Evolutionary conservation across 2,888 invertebrate genomes (phyloP), one percentile per base, ranked within the genome.

Genomic region (Agrotis exclamationis): DNA sequence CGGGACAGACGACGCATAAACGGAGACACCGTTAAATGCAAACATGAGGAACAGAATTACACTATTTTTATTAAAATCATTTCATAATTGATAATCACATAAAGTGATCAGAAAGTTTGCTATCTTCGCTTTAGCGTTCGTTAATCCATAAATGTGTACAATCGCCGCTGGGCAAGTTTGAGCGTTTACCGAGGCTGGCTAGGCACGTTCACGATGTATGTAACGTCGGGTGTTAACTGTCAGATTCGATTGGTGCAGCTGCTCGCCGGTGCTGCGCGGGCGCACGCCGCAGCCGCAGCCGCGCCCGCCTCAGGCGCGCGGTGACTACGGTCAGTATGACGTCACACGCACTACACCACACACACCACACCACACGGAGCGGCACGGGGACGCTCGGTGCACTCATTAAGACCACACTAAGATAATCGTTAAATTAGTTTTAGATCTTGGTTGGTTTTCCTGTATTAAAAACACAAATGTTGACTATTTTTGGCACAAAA

Each of bases 261-360:
- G 97, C 92, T 98, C 98, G 90, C 98, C 98, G 85, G 97, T 97
- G 92, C 96, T 97, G 96, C 97, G 97, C 89, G 97, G 98, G 60
- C 95, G 96, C 93, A 94, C 95, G 90, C 95, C 96, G 90, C 96
- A 95, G 92, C 95, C 95, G 87, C 92, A 92, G 92, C 92, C 92
- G 88, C 94, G 96, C 79, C 94, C 95, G 85, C 95, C 95, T 81
- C 96, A 98, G 97, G 98, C 98, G 84, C 97, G 98, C 89, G 98
- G 98, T 86, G 98, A 99, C 94, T 99, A 98, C 96, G 98, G 99
- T 98, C 97, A 98, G 98, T 98, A 76, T 78, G 63, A 39, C 39
- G 39, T 39, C 57, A 24, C 67, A 7, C 66, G 39, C 67, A 79
- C 74, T 57, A 45, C 73, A 58, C 65, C 66, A 64, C 70, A 68